Evolutionary conservation across 2,113 vertebrate genomes (phyloP).

Genomic region (Saccopteryx bilineata): DNA sequence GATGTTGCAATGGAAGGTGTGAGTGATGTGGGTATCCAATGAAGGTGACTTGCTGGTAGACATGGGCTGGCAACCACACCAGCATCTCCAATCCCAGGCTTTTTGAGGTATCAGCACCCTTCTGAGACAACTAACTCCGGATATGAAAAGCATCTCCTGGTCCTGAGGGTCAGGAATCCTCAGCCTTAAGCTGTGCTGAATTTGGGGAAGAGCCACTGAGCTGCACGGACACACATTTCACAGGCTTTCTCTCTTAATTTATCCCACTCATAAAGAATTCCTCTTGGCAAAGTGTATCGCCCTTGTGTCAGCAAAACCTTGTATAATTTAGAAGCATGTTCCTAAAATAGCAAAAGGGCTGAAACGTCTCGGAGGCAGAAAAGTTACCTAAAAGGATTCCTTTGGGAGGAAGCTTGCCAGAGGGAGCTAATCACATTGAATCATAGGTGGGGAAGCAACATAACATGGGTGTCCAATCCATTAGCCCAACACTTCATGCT

Average conservation of each 20-base stretch:
- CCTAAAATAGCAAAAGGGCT: conserved; percentile 71
- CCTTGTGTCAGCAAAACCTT: conserved; percentile 73
- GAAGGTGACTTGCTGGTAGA: not conserved
- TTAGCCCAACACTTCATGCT: not conserved
- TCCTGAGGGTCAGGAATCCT: conserved; percentile 18
- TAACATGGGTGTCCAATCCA: not conserved
- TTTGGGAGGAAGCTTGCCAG: not conserved
- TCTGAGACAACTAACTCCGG: not conserved
- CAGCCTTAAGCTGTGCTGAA: not conserved
- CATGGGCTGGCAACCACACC: too few species aligned
- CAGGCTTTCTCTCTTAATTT: conserved; percentile 57
- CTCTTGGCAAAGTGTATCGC: not conserved
- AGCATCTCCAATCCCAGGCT: not conserved
- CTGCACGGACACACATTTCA: conserved; percentile 10
- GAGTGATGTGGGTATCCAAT: not conserved
- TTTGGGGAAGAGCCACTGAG: not conserved
- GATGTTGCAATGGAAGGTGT: not conserved
- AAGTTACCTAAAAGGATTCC: conserved; percentile 49
- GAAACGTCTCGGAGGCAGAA: conserved; percentile 64
- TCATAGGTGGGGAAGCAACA: not conserved
- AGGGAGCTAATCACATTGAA: conserved; percentile 52
- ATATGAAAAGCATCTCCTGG: not conserved
- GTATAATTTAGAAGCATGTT: conserved; percentile 67
- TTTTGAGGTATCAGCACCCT: not conserved
- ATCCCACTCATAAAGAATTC: conserved; percentile 25